Evolutionary conservation across 2,888 invertebrate species (phyloP), one percentile per base, ranked within the genome.

Genomic region (Agrochola circellaris): DNA sequence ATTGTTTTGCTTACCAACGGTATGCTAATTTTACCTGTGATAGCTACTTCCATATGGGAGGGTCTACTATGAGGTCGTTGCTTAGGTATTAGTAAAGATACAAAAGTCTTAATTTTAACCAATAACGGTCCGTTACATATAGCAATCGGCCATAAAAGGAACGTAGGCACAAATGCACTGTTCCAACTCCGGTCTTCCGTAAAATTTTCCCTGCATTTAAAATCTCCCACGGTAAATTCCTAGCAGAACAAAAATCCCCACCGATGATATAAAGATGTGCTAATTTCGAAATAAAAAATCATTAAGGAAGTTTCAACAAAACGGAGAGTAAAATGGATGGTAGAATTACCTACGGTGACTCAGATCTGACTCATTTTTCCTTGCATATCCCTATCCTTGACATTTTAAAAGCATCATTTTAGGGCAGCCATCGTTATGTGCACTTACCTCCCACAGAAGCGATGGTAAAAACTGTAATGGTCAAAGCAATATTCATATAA

Each of bases 291-390:
- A 78, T 67, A 64, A 77, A 73, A 73, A 78, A 62, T 56, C 54
- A 65, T 73, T 60, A 78, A 81, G 82, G 87, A 88, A 86, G 75
- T 79, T 66, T 73, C 17, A 67, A 79, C 71, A 45, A 87, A 89
- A 84, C 69, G 48, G 67, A 77, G 23, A n/a, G 38, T 51, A 38
- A 79, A 75, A 42, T 76, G 71, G 38, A 82, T 70, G 48, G 73
- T 74, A 81, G 71, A 81, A 84, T 80, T 54, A 69, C 86, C 51
- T 70, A 45, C 65, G 26, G 34, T 84, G 84, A 86, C 56, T 80
- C 81, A 81, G 0, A 11, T 45, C 62, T 89, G 89, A 86, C 13
- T 86, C 89, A 88, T 58, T 62, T 77, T 84, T 81, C 73, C 81
- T 81, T 77, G 65, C 62, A 76, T 71, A 77, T 87, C 78, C 77